Evolutionary conservation across 2,888 invertebrate genomes (phyloP).

Genomic region (Drosophila crucigera): DNA sequence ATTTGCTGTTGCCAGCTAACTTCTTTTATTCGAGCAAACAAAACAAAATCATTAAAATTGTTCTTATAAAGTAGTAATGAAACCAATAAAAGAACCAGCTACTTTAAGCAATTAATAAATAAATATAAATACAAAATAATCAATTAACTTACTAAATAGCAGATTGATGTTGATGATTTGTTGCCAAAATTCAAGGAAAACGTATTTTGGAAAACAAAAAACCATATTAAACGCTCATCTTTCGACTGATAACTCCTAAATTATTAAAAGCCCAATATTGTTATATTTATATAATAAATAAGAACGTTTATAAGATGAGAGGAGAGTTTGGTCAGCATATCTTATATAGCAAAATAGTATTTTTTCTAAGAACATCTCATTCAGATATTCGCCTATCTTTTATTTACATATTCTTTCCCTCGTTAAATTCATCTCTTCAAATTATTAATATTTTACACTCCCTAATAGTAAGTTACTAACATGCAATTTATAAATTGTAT

Average conservation of each 20-base stretch:
- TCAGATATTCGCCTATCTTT: not conserved
- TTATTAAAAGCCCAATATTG: not conserved
- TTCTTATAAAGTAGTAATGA: not conserved
- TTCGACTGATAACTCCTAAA: not conserved
- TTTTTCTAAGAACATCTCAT: not conserved
- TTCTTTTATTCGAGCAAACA: not conserved
- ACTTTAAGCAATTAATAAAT: not conserved
- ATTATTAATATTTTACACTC: not conserved
- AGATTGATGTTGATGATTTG: not conserved
- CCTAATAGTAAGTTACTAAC: not conserved
- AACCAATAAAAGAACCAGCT: not conserved
- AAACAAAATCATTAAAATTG: not conserved
- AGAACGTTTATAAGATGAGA: too few species aligned
- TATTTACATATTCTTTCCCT: not conserved
- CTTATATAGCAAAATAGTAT: not conserved
- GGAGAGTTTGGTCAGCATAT: not conserved
- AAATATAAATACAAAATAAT: too few species aligned
- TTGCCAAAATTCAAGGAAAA: not conserved
- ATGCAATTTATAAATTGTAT: not conserved
- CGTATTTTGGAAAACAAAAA: not conserved
- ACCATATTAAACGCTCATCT: not conserved
- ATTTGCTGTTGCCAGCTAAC: not conserved
- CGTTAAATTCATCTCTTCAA: accelerated
- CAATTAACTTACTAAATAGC: not conserved
- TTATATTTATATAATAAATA: not conserved